Evolutionary conservation across 2,113 vertebrate species (phyloP).

Genomic region (Piaya cayana): DNA sequence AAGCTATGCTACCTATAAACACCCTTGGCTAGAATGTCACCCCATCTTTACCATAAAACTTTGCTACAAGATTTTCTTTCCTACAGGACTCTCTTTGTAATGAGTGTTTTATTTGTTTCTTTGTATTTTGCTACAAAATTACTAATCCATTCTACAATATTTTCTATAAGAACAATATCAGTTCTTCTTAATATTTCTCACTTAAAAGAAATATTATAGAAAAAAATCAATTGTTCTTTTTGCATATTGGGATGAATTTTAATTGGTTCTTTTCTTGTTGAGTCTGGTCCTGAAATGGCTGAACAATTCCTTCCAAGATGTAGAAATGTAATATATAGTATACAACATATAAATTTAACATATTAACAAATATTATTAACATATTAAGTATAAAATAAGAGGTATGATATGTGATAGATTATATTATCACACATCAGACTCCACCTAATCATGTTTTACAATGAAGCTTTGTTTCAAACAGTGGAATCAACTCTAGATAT

Average conservation of each 20-base stretch:
- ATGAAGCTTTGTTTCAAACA: background rate
- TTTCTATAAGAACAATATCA: background rate
- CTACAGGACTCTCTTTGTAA: background rate
- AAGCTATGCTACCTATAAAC: rapidly evolving
- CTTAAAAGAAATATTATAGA: background rate
- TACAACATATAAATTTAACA: too few species aligned
- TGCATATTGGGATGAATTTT: background rate
- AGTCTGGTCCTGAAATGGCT: background rate
- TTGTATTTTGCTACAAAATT: background rate
- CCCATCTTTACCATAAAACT: background rate
- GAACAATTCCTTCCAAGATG: background rate
- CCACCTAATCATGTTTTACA: background rate
- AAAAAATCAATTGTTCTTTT: background rate
- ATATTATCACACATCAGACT: background rate
- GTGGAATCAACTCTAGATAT: background rate
- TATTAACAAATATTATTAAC: background rate
- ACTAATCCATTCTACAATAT: background rate
- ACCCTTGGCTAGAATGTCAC: background rate
- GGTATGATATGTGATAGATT: background rate
- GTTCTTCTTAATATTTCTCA: background rate
- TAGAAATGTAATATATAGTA: background rate
- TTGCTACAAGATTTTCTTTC: background rate
- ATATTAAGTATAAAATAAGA: background rate
- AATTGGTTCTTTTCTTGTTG: background rate
- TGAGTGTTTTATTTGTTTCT: background rate